phyloP scores from a whole-genome alignment of 2,888 invertebrate species.

The Latheticus oryzae region DNA sequence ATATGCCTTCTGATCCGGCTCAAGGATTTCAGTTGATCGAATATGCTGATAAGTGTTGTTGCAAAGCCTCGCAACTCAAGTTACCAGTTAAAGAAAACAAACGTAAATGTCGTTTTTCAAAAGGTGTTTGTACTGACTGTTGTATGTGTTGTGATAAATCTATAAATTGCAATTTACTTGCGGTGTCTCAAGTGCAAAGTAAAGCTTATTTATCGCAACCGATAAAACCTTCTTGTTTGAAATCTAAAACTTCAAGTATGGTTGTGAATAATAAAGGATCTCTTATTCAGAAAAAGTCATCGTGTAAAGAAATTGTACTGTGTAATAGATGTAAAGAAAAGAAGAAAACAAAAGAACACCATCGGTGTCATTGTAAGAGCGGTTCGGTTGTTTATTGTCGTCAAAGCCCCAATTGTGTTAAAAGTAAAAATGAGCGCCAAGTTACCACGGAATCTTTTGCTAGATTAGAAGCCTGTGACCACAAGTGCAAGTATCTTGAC shows the following conservation, averaged over 20 bases:
- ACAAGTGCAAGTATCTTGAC: conserved; percentile 31
- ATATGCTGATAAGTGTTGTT: conserved; percentile 36
- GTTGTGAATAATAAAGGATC: not conserved
- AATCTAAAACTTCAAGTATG: conserved; percentile 6
- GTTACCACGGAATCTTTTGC: conserved; percentile 1
- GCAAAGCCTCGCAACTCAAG: conserved; percentile 18
- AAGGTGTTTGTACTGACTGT: conserved; percentile 22
- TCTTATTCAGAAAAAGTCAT: conserved; percentile 2
- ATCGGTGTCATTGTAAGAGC: conserved; percentile 6
- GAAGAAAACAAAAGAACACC: conserved; percentile 1
- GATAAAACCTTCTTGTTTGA: conserved; percentile 11
- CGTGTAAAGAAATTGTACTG: conserved; percentile 15
- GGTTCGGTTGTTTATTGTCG: conserved; percentile 6
- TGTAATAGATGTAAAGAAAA: conserved; percentile 20
- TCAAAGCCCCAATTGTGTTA: conserved; percentile 12
- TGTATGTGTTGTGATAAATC: conserved; percentile 13
- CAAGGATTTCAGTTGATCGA: conserved; percentile 30
- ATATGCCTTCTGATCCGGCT: conserved; percentile 17
- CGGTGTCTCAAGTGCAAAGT: not conserved
- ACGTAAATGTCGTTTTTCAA: conserved; percentile 11
- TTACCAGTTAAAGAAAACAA: conserved; percentile 11
- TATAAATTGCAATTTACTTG: conserved; percentile 9
- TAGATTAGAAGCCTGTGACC: conserved; percentile 16
- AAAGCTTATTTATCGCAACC: conserved; percentile 5
- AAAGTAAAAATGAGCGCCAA: conserved; percentile 2